A percentile compares a stretch with the other conserved stretches of the same genome.
These are phyloP conservation scores for Augochlora pura DNA, from an alignment of 1,140 invertebrate genomes.

Conservation along the genomic window DNA sequence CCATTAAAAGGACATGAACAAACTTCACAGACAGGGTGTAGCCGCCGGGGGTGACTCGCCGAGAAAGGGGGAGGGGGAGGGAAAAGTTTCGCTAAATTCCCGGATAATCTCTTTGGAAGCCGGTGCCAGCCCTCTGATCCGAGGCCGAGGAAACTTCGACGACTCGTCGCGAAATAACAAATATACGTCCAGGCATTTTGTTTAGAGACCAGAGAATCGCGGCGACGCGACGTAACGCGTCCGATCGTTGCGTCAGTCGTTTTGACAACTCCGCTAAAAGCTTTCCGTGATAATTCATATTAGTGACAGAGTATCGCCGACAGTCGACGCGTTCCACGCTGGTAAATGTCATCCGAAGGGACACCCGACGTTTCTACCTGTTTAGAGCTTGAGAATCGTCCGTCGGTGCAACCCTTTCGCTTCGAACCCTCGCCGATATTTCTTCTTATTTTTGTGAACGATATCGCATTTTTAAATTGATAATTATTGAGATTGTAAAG, in stretches of 20 bases:
- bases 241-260: background rate
- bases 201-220: background rate
- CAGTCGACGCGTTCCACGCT: background rate
- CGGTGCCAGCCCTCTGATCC: too few species aligned
- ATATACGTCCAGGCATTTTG: background rate
- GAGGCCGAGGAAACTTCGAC: too few species aligned
- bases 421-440: too few species aligned
- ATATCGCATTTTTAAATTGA: too few species aligned
- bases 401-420: too few species aligned
- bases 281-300: conserved; percentile 6
- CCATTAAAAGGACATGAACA: conserved; percentile 32
- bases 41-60: too few species aligned
- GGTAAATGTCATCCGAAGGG: background rate
- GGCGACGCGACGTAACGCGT: background rate
- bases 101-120: background rate
- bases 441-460: too few species aligned
- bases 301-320: too few species aligned
- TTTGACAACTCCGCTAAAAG: conserved; percentile 6
- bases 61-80: too few species aligned
- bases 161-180: background rate
- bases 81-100: background rate
- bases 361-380: background rate
- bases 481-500: too few species aligned
- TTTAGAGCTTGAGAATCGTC: background rate
- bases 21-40: conserved; percentile 28